phyloP scores from a whole-genome alignment of 1,140 invertebrate species.

The Aplysia californica region DNA sequence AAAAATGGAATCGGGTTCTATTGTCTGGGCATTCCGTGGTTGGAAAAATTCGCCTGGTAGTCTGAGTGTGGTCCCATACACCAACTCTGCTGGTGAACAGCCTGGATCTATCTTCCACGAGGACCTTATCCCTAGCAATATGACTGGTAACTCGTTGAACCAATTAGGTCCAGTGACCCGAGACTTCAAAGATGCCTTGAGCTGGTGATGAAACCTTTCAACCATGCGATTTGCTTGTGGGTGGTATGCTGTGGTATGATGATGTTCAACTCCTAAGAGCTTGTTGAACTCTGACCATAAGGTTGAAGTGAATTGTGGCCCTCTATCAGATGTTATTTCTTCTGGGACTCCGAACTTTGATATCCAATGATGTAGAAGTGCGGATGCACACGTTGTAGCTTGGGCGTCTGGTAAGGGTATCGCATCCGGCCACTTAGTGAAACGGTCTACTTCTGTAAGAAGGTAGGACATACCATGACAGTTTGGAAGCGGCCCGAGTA shows the following conservation, averaged over 20 bases:
- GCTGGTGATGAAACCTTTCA: too few relatives aligned
- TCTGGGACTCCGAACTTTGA: conserved; percentile 50
- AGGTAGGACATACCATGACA: conserved; percentile 57
- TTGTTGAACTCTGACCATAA: too few relatives aligned
- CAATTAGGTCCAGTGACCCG: neutral
- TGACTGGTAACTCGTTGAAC: conserved; percentile 6
- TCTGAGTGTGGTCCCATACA: conserved; percentile 19
- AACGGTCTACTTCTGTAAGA: conserved; percentile 57
- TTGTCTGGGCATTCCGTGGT: neutral
- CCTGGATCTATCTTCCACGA: too few relatives aligned
- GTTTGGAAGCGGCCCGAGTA: conserved; percentile 67
- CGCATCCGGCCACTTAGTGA: conserved; percentile 61
- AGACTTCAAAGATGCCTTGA: conserved; percentile 5
- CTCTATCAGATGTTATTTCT: conserved; percentile 65
- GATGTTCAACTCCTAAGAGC: too few relatives aligned
- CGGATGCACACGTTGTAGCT: conserved; percentile 48
- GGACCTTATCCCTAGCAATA: conserved; percentile 21
- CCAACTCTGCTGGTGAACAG: too few relatives aligned
- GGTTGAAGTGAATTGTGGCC: conserved; percentile 60
- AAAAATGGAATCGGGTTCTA: neutral
- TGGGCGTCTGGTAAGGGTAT: conserved; percentile 66
- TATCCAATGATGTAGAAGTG: conserved; percentile 60
- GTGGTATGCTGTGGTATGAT: neutral
- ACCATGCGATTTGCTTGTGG: conserved; percentile 12
- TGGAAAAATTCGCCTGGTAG: conserved; percentile 25